phyloP scores from a whole-genome alignment of 2,113 vertebrate genomes.

The Zosterops borbonicus region DNA sequence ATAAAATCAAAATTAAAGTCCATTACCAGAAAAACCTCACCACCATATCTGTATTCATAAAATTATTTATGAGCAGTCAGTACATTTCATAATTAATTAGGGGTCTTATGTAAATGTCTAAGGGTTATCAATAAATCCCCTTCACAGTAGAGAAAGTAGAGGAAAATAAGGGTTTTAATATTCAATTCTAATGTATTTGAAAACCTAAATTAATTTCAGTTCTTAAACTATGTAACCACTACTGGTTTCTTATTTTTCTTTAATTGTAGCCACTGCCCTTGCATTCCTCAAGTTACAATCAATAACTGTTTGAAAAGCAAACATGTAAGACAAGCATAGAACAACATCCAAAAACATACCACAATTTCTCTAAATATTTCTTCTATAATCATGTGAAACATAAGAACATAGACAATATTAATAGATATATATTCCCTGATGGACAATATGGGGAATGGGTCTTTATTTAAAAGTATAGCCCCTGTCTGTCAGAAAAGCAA shows the following conservation, averaged over 20 bases:
- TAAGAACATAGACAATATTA: neutral
- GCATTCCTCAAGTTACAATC: neutral
- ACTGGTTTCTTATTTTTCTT: neutral
- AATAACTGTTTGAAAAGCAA: neutral
- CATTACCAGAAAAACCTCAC: neutral
- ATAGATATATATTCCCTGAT: neutral
- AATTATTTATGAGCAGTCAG: neutral
- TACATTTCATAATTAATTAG: neutral
- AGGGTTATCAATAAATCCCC: slow-evolving; percentile 2
- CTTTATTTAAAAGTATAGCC: neutral
- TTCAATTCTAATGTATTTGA: neutral
- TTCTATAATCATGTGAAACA: neutral
- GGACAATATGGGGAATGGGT: neutral
- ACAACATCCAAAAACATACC: neutral
- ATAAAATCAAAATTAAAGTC: neutral
- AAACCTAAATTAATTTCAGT: neutral
- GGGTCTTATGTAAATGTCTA: neutral
- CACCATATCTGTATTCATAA: neutral
- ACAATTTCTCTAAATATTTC: neutral
- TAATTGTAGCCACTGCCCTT: neutral
- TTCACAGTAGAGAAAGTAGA: neutral
- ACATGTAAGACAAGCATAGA: neutral
- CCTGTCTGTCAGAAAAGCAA: slow-evolving; percentile 16
- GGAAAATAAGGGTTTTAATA: neutral
- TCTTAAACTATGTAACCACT: neutral